Conservation (phyloP, 2,888 invertebrate species). For the Elegia similella region DNA sequence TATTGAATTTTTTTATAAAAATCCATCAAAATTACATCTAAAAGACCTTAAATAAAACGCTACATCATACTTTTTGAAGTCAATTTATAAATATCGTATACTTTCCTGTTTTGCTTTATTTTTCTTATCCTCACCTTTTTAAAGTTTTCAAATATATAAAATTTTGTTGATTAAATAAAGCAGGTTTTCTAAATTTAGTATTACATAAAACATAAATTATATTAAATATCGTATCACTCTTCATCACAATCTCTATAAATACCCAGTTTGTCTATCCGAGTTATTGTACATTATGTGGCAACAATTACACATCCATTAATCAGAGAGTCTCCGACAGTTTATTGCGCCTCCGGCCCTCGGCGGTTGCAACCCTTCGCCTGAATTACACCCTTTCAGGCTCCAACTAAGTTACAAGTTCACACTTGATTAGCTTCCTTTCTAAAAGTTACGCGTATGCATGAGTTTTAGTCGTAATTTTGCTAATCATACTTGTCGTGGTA, state of each 20-base stretch:
- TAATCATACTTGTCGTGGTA: slow-evolving; percentile 15
- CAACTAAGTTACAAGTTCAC: slow-evolving; percentile 60
- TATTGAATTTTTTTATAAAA: too few relatives aligned
- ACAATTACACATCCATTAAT: slow-evolving; percentile 75
- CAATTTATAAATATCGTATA: too few relatives aligned
- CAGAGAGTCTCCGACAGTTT: slow-evolving; percentile 64
- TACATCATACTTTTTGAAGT: too few relatives aligned
- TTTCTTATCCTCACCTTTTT: too few relatives aligned
- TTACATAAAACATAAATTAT: too few relatives aligned
- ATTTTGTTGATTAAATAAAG: too few relatives aligned
- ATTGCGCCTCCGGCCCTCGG: slow-evolving; percentile 61
- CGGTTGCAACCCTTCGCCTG: slow-evolving; percentile 59
- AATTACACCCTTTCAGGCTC: slow-evolving; percentile 57
- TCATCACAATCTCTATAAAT: slow-evolving; percentile 19
- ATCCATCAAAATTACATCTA: too few relatives aligned
- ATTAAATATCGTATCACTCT: slow-evolving; percentile 23
- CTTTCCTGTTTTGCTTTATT: too few relatives aligned
- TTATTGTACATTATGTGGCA: slow-evolving; percentile 73
- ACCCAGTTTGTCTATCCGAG: slow-evolving; percentile 53
- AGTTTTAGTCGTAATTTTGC: slow-evolving; percentile 1
- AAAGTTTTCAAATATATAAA: too few relatives aligned
- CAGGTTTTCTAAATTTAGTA: too few relatives aligned
- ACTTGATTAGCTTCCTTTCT: slow-evolving; percentile 67
- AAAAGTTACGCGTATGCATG: slow-evolving; percentile 36
- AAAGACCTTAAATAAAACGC: too few relatives aligned